Conservation (phyloP, 2,888 invertebrate genomes). For the Stenurella melanura region DNA sequence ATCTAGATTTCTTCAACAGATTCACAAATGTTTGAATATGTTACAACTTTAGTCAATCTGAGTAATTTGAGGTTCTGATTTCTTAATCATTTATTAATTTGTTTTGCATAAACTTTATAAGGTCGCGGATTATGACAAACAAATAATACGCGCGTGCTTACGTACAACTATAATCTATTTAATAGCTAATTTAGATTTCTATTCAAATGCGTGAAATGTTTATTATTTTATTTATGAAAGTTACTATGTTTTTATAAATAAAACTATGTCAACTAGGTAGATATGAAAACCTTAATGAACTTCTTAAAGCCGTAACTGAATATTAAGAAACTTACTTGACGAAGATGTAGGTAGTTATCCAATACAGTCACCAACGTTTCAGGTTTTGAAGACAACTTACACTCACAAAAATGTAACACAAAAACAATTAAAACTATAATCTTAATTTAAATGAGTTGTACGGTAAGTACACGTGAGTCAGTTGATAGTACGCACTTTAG, state of each 20-base stretch:
- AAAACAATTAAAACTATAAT: slow-evolving; percentile 65
- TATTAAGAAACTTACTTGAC: slow-evolving; percentile 35
- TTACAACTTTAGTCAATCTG: not conserved
- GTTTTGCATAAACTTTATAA: slow-evolving; percentile 25
- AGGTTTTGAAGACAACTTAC: slow-evolving; percentile 52
- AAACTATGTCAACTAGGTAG: slow-evolving; percentile 21
- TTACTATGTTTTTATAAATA: slow-evolving; percentile 6
- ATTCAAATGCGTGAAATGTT: slow-evolving; percentile 13
- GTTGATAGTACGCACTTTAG: slow-evolving; percentile 64
- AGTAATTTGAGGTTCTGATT: not conserved
- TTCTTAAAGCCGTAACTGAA: slow-evolving; percentile 11
- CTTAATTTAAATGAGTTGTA: slow-evolving; percentile 57
- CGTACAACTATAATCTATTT: slow-evolving; percentile 1
- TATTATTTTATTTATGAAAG: slow-evolving; percentile 28
- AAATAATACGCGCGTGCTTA: slow-evolving; percentile 30
- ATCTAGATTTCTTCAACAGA: slow-evolving; percentile 2
- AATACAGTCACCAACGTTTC: slow-evolving; percentile 43
- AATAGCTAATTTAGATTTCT: slow-evolving; percentile 20
- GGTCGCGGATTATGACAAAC: slow-evolving; percentile 27
- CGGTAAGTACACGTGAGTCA: slow-evolving; percentile 68
- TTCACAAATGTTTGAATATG: not conserved
- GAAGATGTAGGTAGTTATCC: slow-evolving; percentile 46
- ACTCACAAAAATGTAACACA: slow-evolving; percentile 70
- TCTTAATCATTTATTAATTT: slow-evolving; percentile 6
- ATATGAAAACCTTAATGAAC: slow-evolving; percentile 7